Evolutionary conservation across 2,113 vertebrate genomes (phyloP).

Genomic region (Prochilodus magdalenae): DNA sequence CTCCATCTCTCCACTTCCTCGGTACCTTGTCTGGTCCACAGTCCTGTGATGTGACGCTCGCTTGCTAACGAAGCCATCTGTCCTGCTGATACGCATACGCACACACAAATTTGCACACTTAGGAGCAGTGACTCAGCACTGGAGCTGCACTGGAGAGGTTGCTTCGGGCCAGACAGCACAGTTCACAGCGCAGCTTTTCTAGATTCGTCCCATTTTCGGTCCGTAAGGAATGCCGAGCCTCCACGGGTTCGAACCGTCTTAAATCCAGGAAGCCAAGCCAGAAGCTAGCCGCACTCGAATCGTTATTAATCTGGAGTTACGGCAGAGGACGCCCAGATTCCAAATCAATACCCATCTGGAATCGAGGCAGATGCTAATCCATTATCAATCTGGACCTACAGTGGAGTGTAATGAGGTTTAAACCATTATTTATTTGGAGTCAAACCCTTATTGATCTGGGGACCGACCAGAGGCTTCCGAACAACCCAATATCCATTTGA

Average conservation of each 20-base stretch:
- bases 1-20: not conserved
- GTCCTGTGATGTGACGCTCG: not conserved
- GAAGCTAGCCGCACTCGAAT: not conserved
- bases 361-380: not conserved
- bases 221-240: not conserved
- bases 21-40: constrained; percentile 9
- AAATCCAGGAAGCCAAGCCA: not conserved
- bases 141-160: constrained; percentile 25
- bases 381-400: not conserved
- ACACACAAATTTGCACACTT: constrained; percentile 23
- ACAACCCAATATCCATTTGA: not conserved
- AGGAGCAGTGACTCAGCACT: constrained; percentile 32
- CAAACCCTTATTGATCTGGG: not conserved
- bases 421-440: not conserved
- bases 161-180: not conserved
- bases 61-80: constrained; percentile 34
- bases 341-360: not conserved
- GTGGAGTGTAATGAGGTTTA: not conserved
- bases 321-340: not conserved
- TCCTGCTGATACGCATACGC: constrained; percentile 31
- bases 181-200: not conserved
- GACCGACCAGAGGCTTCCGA: too few species aligned
- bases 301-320: not conserved
- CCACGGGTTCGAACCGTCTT: not conserved
- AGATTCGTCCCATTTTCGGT: not conserved